Evolutionary conservation across 2,113 vertebrate genomes (phyloP).

Genomic region (Chloebia gouldiae): DNA sequence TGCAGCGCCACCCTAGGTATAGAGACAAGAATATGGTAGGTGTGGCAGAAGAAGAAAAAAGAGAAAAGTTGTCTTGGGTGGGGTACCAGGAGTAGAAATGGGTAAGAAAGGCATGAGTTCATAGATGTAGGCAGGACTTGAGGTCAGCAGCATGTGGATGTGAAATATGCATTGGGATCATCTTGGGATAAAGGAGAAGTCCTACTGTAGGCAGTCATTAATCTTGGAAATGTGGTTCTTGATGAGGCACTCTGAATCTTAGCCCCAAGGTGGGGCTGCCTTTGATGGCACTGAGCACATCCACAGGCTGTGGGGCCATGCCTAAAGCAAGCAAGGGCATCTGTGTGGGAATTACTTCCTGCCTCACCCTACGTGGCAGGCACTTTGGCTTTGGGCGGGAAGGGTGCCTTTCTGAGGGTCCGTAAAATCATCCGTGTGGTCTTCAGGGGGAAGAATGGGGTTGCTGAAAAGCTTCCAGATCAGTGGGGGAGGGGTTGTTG

Average conservation of each 20-base stretch:
- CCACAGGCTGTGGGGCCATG: not conserved
- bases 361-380: not conserved
- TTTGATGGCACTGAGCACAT: conserved; percentile 15
- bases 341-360: not conserved
- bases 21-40: not conserved
- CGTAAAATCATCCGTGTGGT: fast-evolving
- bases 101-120: conserved; percentile 28
- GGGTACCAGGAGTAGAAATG: not conserved
- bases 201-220: conserved; percentile 39
- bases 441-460: not conserved
- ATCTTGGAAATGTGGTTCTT: not conserved
- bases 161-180: conserved; percentile 54
- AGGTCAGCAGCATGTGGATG: not conserved
- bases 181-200: conserved; percentile 50
- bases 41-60: conserved; percentile 33
- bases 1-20: not conserved
- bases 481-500: fast-evolving
- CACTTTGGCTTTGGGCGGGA: not conserved
- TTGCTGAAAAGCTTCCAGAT: not conserved
- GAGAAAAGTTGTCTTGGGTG: conserved; percentile 8
- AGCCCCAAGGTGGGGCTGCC: conserved; percentile 25
- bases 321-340: not conserved
- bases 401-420: not conserved
- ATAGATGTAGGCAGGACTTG: conserved; percentile 28
- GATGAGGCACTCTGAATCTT: conserved; percentile 40